Conservation (phyloP, 2,888 invertebrate genomes). For the Drosophila mercatorum region DNA sequence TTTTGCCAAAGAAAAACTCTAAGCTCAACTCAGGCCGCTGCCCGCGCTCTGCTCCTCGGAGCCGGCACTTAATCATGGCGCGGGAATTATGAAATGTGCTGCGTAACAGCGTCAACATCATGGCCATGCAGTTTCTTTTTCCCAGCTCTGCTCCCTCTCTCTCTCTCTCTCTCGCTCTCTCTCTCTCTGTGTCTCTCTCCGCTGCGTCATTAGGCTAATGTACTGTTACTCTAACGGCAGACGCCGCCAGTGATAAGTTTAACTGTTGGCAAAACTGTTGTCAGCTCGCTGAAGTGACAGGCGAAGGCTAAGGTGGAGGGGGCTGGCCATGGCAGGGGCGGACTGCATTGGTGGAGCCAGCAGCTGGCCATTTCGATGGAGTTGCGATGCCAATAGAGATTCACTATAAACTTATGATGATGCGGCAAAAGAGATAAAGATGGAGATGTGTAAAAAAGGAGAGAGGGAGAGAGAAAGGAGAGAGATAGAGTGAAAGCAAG, state of each 20-base stretch:
- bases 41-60: neutral
- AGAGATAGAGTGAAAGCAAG: too few relatives aligned
- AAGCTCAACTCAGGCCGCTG: conserved; percentile 22
- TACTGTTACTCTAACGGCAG: conserved; percentile 45
- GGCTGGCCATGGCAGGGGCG: neutral
- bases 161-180: neutral
- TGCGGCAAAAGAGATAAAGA: neutral
- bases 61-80: conserved; percentile 59
- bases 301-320: too few relatives aligned
- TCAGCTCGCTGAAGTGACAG: conserved; percentile 2
- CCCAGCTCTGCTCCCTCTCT: conserved; percentile 1
- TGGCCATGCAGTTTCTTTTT: conserved; percentile 41
- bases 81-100: conserved; percentile 78
- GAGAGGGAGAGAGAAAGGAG: too few relatives aligned
- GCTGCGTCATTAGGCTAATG: conserved; percentile 73
- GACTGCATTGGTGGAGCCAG: conserved; percentile 5
- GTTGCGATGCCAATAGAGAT: neutral
- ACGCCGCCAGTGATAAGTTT: conserved; percentile 32
- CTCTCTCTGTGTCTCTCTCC: neutral
- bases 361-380: conserved; percentile 6
- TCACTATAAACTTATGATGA: conserved; percentile 1
- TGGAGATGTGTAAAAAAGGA: neutral
- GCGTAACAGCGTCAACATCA: conserved; percentile 59
- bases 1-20: conserved; percentile 59
- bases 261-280: conserved; percentile 27